These are phyloP conservation scores for Clostera curtula DNA, from an alignment of 2,888 invertebrate genomes.

Conservation along the genomic window DNA sequence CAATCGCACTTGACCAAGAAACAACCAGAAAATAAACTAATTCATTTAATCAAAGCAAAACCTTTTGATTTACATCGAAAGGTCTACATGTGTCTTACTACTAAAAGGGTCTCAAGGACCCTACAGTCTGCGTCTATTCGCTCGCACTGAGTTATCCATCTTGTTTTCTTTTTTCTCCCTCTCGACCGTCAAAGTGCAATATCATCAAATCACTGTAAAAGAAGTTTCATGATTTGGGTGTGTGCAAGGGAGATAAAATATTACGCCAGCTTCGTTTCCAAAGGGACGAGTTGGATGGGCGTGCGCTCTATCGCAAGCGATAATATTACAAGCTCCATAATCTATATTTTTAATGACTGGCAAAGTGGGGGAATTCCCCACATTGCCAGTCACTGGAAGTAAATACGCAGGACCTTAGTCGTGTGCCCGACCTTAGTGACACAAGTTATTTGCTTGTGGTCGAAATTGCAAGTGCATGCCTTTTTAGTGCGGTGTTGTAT, in stretches of 20 bases:
- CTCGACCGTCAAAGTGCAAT: conserved; percentile 65
- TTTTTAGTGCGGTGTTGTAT: too few species aligned
- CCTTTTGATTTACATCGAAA: conserved; percentile 16
- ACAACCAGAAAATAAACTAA: conserved; percentile 19
- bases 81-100: conserved; percentile 13
- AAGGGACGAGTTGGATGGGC: conserved; percentile 34
- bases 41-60: conserved; percentile 49
- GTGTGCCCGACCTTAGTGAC: too few species aligned
- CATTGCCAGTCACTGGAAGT: too few species aligned
- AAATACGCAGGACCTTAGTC: too few species aligned
- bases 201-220: conserved; percentile 73
- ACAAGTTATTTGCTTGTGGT: too few species aligned
- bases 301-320: conserved; percentile 18
- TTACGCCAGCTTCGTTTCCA: conserved; percentile 58
- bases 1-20: too few species aligned
- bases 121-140: conserved; percentile 25
- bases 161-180: conserved; percentile 51
- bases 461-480: too few species aligned
- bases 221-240: conserved; percentile 66
- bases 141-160: conserved; percentile 46
- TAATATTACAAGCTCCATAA: conserved; percentile 10
- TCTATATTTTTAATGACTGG: too few species aligned
- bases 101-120: conserved; percentile 17
- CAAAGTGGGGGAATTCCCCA: too few species aligned
- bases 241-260: conserved; percentile 59